Percentiles rank a stretch among this genome's conserved stretches.
Evolutionary conservation across 2,888 invertebrate genomes (phyloP).

Genomic region (Agrilus biguttatus): DNA sequence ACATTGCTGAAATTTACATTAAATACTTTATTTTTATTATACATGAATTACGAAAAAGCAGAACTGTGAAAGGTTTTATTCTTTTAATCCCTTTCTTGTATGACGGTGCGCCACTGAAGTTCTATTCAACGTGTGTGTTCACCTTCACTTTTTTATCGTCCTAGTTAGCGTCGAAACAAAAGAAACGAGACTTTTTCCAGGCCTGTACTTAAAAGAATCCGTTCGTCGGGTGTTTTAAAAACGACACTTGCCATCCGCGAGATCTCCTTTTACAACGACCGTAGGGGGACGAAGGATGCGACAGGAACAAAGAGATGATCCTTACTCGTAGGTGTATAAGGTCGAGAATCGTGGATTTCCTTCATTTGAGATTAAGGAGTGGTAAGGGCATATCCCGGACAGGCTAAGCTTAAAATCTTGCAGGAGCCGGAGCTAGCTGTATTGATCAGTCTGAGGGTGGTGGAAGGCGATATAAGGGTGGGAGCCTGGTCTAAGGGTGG

Average conservation of each 20-base stretch:
- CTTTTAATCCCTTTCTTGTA: too few relatives aligned
- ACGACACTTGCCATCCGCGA: neutral
- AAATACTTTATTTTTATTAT: too few relatives aligned
- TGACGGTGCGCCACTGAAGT: too few relatives aligned
- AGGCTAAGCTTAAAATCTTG: conserved; percentile 35
- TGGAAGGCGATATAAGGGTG: conserved; percentile 15
- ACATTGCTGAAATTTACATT: too few relatives aligned
- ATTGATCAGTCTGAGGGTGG: conserved; percentile 29
- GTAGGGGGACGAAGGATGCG: neutral
- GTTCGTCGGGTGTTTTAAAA: neutral
- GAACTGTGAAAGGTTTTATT: too few relatives aligned
- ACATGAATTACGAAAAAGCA: too few relatives aligned
- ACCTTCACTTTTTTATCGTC: too few relatives aligned
- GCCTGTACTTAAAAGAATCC: conserved; percentile 2
- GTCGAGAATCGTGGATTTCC: conserved; percentile 22
- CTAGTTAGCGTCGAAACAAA: too few relatives aligned
- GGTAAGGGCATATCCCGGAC: conserved; percentile 28
- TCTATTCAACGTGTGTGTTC: too few relatives aligned
- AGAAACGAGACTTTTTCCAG: too few relatives aligned
- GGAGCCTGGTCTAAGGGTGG: conserved; percentile 28
- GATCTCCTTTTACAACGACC: neutral
- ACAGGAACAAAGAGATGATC: conserved; percentile 18
- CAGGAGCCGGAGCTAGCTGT: conserved; percentile 33
- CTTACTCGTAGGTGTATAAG: conserved; percentile 15
- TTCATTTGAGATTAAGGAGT: conserved; percentile 30